Evolutionary conservation across 2,888 invertebrate species (phyloP).

Genomic region (Chorisops tibialis): DNA sequence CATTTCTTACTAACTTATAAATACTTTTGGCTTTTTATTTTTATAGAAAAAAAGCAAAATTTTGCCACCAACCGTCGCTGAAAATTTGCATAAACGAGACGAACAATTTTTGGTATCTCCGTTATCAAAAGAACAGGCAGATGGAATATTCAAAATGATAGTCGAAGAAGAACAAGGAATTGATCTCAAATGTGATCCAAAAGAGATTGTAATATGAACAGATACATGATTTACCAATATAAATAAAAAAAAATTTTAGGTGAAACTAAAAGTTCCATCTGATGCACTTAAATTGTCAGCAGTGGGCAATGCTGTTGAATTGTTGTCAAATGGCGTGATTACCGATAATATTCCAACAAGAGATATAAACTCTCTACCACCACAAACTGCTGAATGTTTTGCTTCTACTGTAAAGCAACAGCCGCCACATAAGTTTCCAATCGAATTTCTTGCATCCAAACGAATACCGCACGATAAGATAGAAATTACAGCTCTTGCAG

Average conservation of each 20-base stretch:
- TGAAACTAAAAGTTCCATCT: slow-evolving; percentile 17
- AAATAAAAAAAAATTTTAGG: slow-evolving; percentile 25
- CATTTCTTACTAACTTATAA: too few relatives aligned
- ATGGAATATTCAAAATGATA: slow-evolving; percentile 26
- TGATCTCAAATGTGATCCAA: slow-evolving; percentile 19
- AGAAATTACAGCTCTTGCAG: not conserved
- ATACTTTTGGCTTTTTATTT: slow-evolving; percentile 1
- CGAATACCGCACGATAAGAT: not conserved
- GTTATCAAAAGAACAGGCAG: slow-evolving; percentile 23
- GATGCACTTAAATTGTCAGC: slow-evolving; percentile 22
- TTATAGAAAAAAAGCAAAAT: slow-evolving; percentile 13
- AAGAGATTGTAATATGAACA: slow-evolving; percentile 19
- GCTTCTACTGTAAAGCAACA: slow-evolving; percentile 13
- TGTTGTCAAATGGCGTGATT: slow-evolving; percentile 12
- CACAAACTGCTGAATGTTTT: slow-evolving; percentile 19
- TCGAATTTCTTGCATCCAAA: slow-evolving; percentile 6
- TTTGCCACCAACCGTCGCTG: slow-evolving; percentile 12
- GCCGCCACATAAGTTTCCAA: slow-evolving; percentile 13
- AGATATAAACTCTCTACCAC: slow-evolving; percentile 21
- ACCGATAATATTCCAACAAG: slow-evolving; percentile 18
- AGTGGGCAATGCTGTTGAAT: slow-evolving; percentile 25
- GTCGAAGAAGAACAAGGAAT: slow-evolving; percentile 26
- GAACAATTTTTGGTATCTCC: slow-evolving; percentile 5
- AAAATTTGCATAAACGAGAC: slow-evolving; percentile 7
- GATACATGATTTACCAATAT: too few relatives aligned